Conservation (phyloP, 2,113 vertebrate species). For the Chlamydotis undulata region DNA sequence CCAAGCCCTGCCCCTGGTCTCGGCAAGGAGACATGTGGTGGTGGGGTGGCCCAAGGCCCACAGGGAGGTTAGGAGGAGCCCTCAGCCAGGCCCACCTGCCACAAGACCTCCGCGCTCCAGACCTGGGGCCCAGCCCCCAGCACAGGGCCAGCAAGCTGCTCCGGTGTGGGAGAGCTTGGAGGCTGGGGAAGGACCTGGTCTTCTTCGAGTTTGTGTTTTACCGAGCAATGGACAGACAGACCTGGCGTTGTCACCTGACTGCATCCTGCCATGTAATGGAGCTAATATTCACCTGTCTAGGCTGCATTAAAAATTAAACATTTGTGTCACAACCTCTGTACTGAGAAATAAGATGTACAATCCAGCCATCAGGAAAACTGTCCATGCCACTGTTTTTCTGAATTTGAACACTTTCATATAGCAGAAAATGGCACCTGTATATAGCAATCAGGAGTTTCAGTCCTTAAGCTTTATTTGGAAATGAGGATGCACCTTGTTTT, state of each 20-base stretch:
- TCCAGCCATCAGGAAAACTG: not conserved
- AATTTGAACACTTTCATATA: not conserved
- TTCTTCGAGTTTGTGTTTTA: not conserved
- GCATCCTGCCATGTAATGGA: not conserved
- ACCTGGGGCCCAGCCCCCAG: accelerated
- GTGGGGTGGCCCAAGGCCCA: accelerated
- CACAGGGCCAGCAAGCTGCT: accelerated
- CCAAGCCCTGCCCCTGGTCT: accelerated
- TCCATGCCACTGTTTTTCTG: accelerated
- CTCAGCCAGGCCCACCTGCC: accelerated
- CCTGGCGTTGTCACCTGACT: accelerated
- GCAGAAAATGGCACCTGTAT: not conserved
- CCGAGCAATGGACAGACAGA: too few species aligned
- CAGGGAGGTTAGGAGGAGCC: not conserved
- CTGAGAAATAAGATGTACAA: not conserved
- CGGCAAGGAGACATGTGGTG: accelerated
- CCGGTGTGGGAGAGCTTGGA: too few species aligned
- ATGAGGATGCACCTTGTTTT: not conserved
- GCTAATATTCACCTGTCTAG: too few species aligned
- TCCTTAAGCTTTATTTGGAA: not conserved
- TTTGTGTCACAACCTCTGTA: accelerated
- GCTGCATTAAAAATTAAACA: not conserved
- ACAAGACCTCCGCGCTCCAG: not conserved
- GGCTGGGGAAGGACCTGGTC: not conserved
- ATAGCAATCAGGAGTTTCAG: not conserved